Evolutionary conservation across 2,113 vertebrate genomes (phyloP), one percentile per base, ranked within the genome.

Genomic region (Polypterus bichir): DNA sequence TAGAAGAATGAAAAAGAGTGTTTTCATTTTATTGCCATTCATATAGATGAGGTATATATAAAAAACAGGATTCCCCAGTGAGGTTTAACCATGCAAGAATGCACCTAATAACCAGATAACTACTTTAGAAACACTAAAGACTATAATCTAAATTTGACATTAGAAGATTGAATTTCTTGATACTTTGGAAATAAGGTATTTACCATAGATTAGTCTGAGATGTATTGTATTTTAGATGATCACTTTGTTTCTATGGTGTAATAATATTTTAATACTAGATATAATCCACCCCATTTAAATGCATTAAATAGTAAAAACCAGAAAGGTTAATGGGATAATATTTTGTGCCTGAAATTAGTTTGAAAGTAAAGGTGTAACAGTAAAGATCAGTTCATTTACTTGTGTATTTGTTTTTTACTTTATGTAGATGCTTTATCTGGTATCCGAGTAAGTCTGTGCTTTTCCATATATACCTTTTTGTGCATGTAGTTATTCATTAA

Each of bases 11-110:
- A 27, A 27, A 27, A 27, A 27, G 27, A 27, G 27, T 27, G 6
- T 9, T 51, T 9, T 51, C 9, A 9, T 51, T 51, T 51, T 51
- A 51, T 51, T 51, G 6, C 6, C 9, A 9, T 51, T 7, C 49
- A 51, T 51, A 51, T 51, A 51, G 9, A 9, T 9, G 9, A 7
- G 9, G 49, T 51, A 51, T 51, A 51, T 51, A 51, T 51, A 6
- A 51, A 7, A 51, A 9, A 51, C 49, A 7, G 9, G 27, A 27
- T 27, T 55, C 51, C 60, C 27, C 8, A 27, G 60, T 58, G 53
- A 63, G 44, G 64, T 65, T 64, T 57, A 47, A 69, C 63, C 56
- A 61, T 61, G 57, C 51, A 66, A 61, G n/a, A 57, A 57, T 63
- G 57, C 62, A 60, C 44, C 60, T 62, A 60, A 65, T 67, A 62